phyloP scores from a whole-genome alignment of 2,797 vertebrate species.

The Thripadectes ignobilis region DNA sequence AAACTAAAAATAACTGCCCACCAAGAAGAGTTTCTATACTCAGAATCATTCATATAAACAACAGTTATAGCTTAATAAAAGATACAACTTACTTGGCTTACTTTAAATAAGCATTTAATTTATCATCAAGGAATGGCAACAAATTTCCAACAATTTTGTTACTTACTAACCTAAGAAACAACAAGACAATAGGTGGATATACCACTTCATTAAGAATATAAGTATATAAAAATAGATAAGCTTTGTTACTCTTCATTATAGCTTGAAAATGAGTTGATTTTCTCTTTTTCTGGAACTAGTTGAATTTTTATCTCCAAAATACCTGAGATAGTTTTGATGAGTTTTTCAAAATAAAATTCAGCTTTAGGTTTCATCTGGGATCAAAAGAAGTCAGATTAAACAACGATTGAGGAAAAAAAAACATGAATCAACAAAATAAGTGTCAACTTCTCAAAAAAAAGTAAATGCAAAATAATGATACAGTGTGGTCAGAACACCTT shows the following conservation, averaged over 20 bases:
- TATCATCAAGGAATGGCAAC: background rate
- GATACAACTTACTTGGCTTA: background rate
- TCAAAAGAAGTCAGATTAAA: background rate
- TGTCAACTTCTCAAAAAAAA: background rate
- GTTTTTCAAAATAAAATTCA: background rate
- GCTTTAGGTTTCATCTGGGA: background rate
- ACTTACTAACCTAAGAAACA: background rate
- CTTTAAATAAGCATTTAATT: background rate
- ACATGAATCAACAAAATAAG: background rate
- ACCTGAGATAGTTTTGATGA: background rate
- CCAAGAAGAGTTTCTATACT: background rate
- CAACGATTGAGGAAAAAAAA: background rate
- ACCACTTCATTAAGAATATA: background rate
- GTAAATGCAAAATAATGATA: background rate
- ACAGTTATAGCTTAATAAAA: background rate
- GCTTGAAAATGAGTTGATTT: background rate
- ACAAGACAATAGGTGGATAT: background rate
- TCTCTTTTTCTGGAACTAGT: background rate
- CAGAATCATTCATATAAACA: background rate
- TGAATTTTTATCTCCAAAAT: background rate
- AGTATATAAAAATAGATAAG: background rate
- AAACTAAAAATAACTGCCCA: background rate
- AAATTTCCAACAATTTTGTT: background rate
- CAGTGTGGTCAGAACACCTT: background rate
- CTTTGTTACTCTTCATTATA: background rate